Base-by-base conservation (phyloP, 2,888 invertebrate genomes). In the Resseliella maxima region DNA sequence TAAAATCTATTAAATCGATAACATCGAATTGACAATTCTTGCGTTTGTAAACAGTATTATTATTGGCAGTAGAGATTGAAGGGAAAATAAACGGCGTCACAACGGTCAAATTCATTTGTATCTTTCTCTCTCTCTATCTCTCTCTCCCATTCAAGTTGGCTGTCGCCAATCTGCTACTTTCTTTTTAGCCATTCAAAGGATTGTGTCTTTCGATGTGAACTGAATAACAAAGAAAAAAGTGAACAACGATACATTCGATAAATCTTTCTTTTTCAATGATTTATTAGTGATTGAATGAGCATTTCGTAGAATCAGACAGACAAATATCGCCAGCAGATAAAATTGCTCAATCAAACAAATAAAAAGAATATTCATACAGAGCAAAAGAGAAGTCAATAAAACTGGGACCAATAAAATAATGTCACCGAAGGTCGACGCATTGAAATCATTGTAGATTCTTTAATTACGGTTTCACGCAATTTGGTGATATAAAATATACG, bases 1-100 rank as follows among this genome's bases (percentile, higher is more conserved):
- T 72, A 72, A 72, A 72, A 72, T 72, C 72, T 72, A 72, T 72
- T 72, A 72, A 72, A 72, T 72, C 72, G 72, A 72, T 72, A 72
- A 31, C 72, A 72, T 72, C 72, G 35, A 31, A 6, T 59, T 12
- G 12, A 31, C 12, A 31, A 72, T 72, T 72, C 72, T 72, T 35
- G 31, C 12, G 72, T 31, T 72, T 35, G 35, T 72, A 72, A 72
- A 72, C 72, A 72, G 72, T 31, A 72, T 72, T 31, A 72, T 27
- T 59, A 72, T 72, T 31, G 72, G 0, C 31, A 31, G 15, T 0
- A 0, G 72, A 31, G 31, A 31, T 72, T 72, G 72, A 31, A 72
- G 3, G 24, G 24, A 59, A 59, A n/a, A 72, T 31, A 72, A 31
- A 72, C 31, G 59, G 59, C 59, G 27, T 59, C 59, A 59, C 24